Evolutionary conservation across 1,140 invertebrate genomes (phyloP), one percentile per base, ranked within the genome.

Genomic region (Heliconius congener): DNA sequence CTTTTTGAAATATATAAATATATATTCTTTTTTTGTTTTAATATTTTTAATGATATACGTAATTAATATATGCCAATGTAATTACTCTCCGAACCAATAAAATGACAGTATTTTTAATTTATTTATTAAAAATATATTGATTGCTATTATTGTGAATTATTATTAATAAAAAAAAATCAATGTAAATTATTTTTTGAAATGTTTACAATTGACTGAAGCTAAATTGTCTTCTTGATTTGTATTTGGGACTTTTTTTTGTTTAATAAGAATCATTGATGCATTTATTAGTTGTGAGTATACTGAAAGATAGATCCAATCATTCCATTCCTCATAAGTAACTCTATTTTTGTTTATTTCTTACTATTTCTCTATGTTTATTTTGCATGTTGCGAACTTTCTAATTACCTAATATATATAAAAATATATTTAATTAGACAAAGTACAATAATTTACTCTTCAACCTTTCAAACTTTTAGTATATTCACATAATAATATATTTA

Each of bases 91-190:
- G 81, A 80, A 87, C 85, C 83, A 90, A 92, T 93, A 90, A 93
- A 93, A 90, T 93, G 84, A 90, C 90, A 90, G 87, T 90, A 91
- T 91, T 92, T 91, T 92, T 90, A 90, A 93, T 93, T 91, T 88
- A 93, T 93, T 94, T 94, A 94, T 91, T 82, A 80, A 86, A 84
- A 80, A 80, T 86, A 46, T 16, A 46, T 87, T 88, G 78, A 87
- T 86, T 86, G 84, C 83, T 80, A 88, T 88, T 87, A 88, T 89
- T 88, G 85, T 93, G 86, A 88, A 91, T 91, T 37, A 84, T 85
- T 85, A 66, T 66, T 23, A 8, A 18, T 87, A 87, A 85, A 77
- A 83, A 87, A 80, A 84, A 91, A 91, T 91, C 88, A 88, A 86
- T 89, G 85, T 88, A 27, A 27, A 66, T 85, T 91, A 92, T 91